Percentiles rank a stretch among this genome's conserved stretches.
Evolutionary conservation across 2,888 invertebrate genomes (phyloP).

Genomic region (Drosophila melanocephala): DNA sequence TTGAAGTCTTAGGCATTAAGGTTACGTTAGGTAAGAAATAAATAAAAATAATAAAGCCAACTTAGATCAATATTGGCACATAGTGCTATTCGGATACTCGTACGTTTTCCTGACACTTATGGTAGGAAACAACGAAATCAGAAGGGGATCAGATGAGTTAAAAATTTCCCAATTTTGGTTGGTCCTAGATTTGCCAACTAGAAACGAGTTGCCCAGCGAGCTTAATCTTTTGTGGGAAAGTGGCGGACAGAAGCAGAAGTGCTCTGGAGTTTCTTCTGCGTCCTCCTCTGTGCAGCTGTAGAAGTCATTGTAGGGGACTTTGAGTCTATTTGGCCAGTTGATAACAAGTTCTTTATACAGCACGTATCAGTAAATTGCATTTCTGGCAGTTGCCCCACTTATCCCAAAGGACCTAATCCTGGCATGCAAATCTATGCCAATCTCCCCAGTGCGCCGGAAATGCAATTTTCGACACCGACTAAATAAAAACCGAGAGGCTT

Average conservation of each 20-base stretch:
- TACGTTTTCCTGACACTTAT: background rate
- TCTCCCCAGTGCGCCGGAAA: too few relatives aligned
- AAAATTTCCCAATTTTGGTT: background rate
- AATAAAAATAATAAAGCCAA: background rate
- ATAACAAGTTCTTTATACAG: background rate
- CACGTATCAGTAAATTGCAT: background rate
- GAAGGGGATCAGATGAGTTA: background rate
- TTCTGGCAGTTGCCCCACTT: background rate
- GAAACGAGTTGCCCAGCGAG: background rate
- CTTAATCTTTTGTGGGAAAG: background rate
- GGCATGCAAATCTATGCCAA: too few relatives aligned
- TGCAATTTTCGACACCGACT: too few relatives aligned
- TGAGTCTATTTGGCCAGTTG: background rate
- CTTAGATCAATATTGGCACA: background rate
- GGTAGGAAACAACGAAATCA: background rate
- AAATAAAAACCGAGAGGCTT: too few relatives aligned
- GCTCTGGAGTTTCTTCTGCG: background rate
- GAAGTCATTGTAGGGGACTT: background rate
- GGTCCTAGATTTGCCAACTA: background rate
- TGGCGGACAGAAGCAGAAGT: background rate
- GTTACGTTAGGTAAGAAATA: background rate
- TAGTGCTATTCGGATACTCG: background rate
- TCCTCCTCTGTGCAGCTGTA: background rate
- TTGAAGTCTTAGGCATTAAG: background rate
- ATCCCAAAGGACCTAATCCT: too few relatives aligned